These are phyloP conservation scores for Thera obeliscata DNA, from an alignment of 2,888 invertebrate genomes.

Conservation along the genomic window DNA sequence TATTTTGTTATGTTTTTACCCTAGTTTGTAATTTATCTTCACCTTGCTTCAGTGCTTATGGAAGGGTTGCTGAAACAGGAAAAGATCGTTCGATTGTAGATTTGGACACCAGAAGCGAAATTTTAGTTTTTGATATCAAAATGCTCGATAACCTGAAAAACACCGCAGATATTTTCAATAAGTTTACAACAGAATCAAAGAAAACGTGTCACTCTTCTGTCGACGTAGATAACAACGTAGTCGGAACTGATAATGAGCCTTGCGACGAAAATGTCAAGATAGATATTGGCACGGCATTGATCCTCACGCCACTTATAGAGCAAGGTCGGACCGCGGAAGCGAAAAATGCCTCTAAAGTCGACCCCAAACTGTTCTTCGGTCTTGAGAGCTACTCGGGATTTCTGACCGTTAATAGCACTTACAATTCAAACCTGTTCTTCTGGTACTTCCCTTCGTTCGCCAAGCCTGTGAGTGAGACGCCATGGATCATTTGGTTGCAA, in stretches of 20 bases:
- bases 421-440: constrained; percentile 91
- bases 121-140: constrained; percentile 22
- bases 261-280: constrained; percentile 39
- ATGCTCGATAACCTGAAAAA: constrained; percentile 16
- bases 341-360: constrained; percentile 59
- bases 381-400: constrained; percentile 81
- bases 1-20: too few species aligned
- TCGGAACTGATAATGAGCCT: constrained; percentile 34
- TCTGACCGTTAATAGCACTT: constrained; percentile 89
- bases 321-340: constrained; percentile 67
- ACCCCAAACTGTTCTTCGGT: constrained; percentile 62
- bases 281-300: constrained; percentile 62
- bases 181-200: constrained; percentile 13
- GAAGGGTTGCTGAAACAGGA: constrained; percentile 51
- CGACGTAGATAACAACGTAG: constrained; percentile 41
- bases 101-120: constrained; percentile 13
- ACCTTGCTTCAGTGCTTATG: constrained; percentile 49
- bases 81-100: constrained; percentile 33
- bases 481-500: constrained; percentile 94
- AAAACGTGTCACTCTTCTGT: constrained; percentile 31
- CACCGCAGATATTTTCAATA: constrained; percentile 8
- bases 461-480: constrained; percentile 75
- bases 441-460: constrained; percentile 90
- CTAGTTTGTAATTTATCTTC: background rate
- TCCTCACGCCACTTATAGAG: constrained; percentile 70